Conservation (phyloP, 1,140 invertebrate genomes). For the Schlechtendalia chinensis region DNA sequence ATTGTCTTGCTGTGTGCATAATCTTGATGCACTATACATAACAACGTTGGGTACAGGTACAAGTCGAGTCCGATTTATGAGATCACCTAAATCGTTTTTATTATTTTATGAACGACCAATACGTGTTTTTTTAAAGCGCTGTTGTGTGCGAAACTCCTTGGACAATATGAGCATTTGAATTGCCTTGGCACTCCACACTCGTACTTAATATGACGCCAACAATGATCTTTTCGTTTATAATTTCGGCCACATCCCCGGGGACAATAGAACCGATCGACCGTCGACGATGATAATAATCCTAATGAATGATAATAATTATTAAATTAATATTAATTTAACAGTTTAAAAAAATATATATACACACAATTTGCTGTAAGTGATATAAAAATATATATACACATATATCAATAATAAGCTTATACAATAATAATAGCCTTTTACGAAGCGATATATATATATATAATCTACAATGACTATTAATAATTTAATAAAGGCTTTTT, state of each 20-base stretch:
- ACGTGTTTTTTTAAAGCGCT: conserved; percentile 54
- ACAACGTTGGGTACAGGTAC: too few species aligned
- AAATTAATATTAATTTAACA: neutral
- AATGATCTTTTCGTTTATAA: conserved; percentile 57
- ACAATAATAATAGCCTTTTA: too few species aligned
- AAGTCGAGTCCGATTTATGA: too few species aligned
- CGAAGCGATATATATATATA: too few species aligned
- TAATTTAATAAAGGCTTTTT: too few species aligned
- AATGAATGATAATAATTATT: conserved; percentile 21
- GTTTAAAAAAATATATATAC: too few species aligned
- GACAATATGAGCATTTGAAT: conserved; percentile 58
- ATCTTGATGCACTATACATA: too few species aligned
- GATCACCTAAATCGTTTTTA: neutral
- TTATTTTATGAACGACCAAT: conserved; percentile 54
- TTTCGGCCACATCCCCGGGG: conserved; percentile 51
- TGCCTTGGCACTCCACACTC: conserved; percentile 60
- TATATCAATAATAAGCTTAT: neutral
- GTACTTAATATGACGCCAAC: conserved; percentile 60
- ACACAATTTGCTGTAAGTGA: too few species aligned
- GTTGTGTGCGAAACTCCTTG: conserved; percentile 58
- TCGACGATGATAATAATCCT: neutral
- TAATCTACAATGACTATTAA: too few species aligned
- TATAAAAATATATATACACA: neutral
- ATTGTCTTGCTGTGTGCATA: too few species aligned
- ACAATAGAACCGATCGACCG: conserved; percentile 33